Base-by-base conservation (phyloP, 2,888 invertebrate genomes). In the Hypsopygia costalis region DNA sequence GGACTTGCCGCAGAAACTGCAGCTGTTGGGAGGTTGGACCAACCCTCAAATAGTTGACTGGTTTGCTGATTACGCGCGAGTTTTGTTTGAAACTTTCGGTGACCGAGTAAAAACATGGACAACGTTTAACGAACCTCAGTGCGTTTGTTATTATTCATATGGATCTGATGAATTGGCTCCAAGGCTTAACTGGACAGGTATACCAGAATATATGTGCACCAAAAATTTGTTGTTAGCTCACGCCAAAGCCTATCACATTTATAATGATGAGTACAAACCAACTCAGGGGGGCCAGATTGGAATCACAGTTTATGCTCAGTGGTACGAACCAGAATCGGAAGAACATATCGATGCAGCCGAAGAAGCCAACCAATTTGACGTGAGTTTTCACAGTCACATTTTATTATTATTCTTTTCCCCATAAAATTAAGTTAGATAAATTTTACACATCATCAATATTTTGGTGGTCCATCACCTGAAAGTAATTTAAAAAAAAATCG, bases 41-140 rank as follows among this genome's bases (percentile, higher is more conserved):
- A 87, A 83, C 45, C 66, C 77, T 0, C 22, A 74, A 0, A 57
- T 87, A 16, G 55, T 75, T 0, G 65, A 77, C 27, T 86, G 87
- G 71, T 90, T 81, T 46, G 71, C 69, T 36, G 77, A 80, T 9
- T 90, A 87, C 48, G 83, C 89, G 0, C 57, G 73, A 11, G 58
- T 85, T 5, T 62, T 73, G 0, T 90, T 72, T 45, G 49, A 62
- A 22, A 51, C 55, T 6, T 88, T 80, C 49, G 89, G 88, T 1
- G 85, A 87, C 43, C 69, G 83, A 43, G 88, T 81, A 0, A 82
- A 89, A 47, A 62, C 69, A 9, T 91, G 90, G 90, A 81, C 90
- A 1, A 91, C 91, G 0, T 79, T 91, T 41, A 91, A 91, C 53
- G 91, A 91, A 47, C 90, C 90, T 0, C 64, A 55, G 32, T 60